Conservation (phyloP, 2,888 invertebrate species). For the Sesia bembeciformis region DNA sequence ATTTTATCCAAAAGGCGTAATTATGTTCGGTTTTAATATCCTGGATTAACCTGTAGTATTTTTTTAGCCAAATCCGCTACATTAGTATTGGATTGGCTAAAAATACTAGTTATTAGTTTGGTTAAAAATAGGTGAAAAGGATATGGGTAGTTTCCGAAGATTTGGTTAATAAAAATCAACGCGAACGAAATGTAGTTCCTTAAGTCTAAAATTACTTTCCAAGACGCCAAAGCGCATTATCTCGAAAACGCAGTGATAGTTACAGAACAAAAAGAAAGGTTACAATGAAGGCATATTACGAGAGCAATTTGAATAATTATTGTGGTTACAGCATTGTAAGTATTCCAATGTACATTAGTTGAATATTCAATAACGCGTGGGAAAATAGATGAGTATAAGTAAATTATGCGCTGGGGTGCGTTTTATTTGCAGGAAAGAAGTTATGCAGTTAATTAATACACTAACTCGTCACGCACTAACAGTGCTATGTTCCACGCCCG, state of each 20-base stretch:
- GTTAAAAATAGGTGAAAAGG: too few relatives aligned
- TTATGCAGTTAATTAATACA: not conserved
- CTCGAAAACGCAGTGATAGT: constrained; percentile 26
- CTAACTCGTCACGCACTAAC: constrained; percentile 1
- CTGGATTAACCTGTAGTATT: too few relatives aligned
- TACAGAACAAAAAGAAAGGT: constrained; percentile 33
- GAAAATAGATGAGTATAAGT: constrained; percentile 41
- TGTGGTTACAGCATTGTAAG: constrained; percentile 28
- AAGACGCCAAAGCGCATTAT: constrained; percentile 15
- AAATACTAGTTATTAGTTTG: too few relatives aligned
- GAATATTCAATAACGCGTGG: constrained; percentile 50
- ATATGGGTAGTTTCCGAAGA: not conserved
- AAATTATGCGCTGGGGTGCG: not conserved
- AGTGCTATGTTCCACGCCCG: not conserved
- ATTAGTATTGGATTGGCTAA: too few relatives aligned
- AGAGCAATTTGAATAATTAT: constrained; percentile 50
- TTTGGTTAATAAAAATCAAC: not conserved
- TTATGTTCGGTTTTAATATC: too few relatives aligned
- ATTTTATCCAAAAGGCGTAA: too few relatives aligned
- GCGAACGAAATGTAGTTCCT: not conserved
- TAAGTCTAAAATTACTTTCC: not conserved
- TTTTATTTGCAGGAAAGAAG: not conserved
- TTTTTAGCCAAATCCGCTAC: too few relatives aligned
- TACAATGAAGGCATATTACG: constrained; percentile 31
- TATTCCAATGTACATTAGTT: constrained; percentile 30